These are phyloP conservation scores for Petrolisthes cinctipes DNA, from an alignment of 2,888 invertebrate species.

Conservation along the genomic window DNA sequence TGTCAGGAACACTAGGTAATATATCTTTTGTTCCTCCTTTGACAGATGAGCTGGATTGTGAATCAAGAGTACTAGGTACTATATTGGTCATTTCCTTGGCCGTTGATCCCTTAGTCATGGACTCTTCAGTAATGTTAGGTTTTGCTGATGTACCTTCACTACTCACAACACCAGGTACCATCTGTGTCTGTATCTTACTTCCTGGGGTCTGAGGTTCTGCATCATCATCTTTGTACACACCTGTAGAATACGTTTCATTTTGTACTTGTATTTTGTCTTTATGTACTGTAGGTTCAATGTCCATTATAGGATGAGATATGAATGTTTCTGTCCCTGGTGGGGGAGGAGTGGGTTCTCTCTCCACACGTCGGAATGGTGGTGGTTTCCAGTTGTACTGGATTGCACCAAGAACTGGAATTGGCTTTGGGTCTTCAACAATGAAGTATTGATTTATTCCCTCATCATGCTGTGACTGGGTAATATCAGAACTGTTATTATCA, in stretches of 20 bases:
- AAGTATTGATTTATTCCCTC: background rate
- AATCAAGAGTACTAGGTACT: no score
- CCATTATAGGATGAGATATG: background rate
- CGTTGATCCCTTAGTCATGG: no score
- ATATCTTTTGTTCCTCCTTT: no score
- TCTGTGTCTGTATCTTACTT: background rate
- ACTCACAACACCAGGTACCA: background rate
- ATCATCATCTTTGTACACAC: no score
- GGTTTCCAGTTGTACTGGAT: background rate
- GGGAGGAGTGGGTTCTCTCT: conserved; percentile 36
- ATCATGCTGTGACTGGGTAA: conserved; percentile 4
- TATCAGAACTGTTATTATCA: conserved; percentile 6
- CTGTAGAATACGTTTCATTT: no score
- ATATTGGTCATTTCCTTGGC: no score
- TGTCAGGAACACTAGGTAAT: no score
- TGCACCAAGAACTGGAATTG: background rate
- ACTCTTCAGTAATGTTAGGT: no score
- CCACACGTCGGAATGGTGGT: background rate
- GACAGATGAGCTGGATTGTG: no score
- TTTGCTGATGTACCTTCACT: background rate
- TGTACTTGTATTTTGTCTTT: no score
- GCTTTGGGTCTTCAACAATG: background rate
- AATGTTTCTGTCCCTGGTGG: conserved; percentile 35
- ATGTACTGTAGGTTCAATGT: background rate
- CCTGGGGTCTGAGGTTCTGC: background rate